Base-by-base conservation (phyloP, 2,797 vertebrate species). In the Molossus molossus region DNA sequence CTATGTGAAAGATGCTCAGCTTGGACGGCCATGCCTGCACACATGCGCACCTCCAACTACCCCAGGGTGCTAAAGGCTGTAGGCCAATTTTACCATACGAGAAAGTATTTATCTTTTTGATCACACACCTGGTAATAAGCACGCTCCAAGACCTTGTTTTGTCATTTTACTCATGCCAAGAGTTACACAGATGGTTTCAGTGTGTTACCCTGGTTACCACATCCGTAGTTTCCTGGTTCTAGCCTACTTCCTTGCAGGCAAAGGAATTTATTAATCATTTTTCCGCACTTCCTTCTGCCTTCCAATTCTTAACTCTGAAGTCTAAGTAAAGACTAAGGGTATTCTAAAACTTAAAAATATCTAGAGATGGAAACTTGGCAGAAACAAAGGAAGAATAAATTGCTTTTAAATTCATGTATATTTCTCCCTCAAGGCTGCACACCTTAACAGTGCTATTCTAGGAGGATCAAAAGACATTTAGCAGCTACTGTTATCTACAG, bases 161-260 rank as follows among this genome's bases (percentile, higher is more conserved):
- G 82, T 65, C 45, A 25, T 77, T 58, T 92, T 11, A 62, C 9
- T 95, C 21, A 94, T 93, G 95, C 94, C 95, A 96, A 92, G 87
- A 82, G 90, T 75, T 23, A 72, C 67, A 79, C 94, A 96, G 92
- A 95, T 93, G 92, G 97, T 8, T 69, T 82, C 6, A 40, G 65
- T 2, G 25, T 60, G 55, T 45, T 75, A 85, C 64, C 95, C 86
- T 90, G 86, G 87, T 69, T 14, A 92, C 89, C 62, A 57, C 67
- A 37, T 60, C 79, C 85, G 93, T 17, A 10, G 86, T n/a, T 97
- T 97, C 95, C 87, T 96, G 89, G 45, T 37, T 91, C 91, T 80
- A n/a, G 6, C 37, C 70, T 18, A 86, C 57, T 97, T 97, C 97
- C 97, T 95, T 58, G 77, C 89, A 92, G 87, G 69, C 76, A 75